Conservation (phyloP, 2,113 vertebrate genomes). For the Paradoxurus hermaphroditus region DNA sequence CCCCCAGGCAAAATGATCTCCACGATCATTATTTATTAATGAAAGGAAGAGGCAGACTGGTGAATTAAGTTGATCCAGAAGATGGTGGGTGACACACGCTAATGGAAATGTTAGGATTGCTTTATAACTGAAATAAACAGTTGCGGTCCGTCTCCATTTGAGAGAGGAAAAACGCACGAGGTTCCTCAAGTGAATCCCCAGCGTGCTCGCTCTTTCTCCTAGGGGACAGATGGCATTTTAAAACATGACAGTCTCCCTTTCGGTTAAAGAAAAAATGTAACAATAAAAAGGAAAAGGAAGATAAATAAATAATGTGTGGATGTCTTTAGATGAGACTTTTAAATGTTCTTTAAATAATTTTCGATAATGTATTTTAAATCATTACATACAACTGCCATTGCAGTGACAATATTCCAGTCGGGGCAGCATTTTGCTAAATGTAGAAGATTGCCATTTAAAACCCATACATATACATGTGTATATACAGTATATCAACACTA, state of each 20-base stretch:
- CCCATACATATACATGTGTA: conserved; percentile 84
- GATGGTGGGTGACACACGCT: conserved; percentile 65
- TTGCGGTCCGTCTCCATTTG: background rate
- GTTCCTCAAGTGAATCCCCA: conserved; percentile 31
- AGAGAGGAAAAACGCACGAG: background rate
- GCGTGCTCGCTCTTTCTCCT: conserved; percentile 53
- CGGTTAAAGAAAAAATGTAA: conserved; percentile 63
- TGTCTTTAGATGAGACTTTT: conserved; percentile 81
- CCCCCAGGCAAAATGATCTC: conserved; percentile 76
- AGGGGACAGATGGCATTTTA: conserved; percentile 20
- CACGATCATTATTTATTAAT: conserved; percentile 66
- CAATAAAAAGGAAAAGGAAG: conserved; percentile 57
- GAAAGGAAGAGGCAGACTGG: conserved; percentile 76
- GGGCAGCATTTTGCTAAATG: conserved; percentile 83
- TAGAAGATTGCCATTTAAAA: conserved; percentile 81
- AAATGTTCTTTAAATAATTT: conserved; percentile 83
- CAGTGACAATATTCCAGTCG: conserved; percentile 78
- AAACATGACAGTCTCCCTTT: conserved; percentile 69
- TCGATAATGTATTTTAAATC: conserved; percentile 81
- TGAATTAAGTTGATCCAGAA: conserved; percentile 66
- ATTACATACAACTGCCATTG: conserved; percentile 81
- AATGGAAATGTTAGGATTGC: conserved; percentile 58
- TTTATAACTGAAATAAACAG: conserved; percentile 42
- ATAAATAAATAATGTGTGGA: conserved; percentile 80
- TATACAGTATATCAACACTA: conserved; percentile 82